Evolutionary conservation across 2,113 vertebrate species (phyloP), one percentile per base, ranked within the genome.

Genomic region (Polypterus bichir): DNA sequence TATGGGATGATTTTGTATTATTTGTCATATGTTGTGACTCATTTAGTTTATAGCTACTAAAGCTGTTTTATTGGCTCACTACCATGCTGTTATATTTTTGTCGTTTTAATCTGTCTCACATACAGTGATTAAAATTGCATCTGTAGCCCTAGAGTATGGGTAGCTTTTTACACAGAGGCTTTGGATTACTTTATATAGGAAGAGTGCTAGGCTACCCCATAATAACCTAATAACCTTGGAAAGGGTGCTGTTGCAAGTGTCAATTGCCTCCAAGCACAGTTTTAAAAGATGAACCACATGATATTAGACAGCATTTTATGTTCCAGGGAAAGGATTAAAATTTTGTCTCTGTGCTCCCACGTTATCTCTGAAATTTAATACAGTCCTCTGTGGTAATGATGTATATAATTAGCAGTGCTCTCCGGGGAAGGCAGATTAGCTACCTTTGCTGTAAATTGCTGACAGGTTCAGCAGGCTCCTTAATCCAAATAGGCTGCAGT

Each of bases 221-320:
- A 27, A 27, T 27, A 27, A 27, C 27, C 7, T 80, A 86, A 84
- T 82, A 82, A 81, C 80, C 73, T 80, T 77, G 74, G 75, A 77
- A 77, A 73, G 70, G 68, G 73, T 74, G 78, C 74, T 72, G 81
- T 82, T 81, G 79, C 75, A 74, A 74, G 76, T 73, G 68, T 66
- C 69, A 69, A 69, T 66, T 68, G 73, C 65, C 65, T 73, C 71
- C 72, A 5, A 44, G 62, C 51, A 59, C 58, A 57, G 56, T 57
- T 55, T 27, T 55, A 55, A 9, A 55, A 55, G 54, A 57, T 57
- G 56, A 57, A 57, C n/a, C 46, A 11, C 27, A 9, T 2, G 11
- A 57, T 44, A 57, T 57, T 11, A 63, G 59, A 51, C 46, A 47
- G 55, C 61, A 47, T 65, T 55, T 55, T 55, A 8, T 46, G 51